A percentile compares a stretch with the other conserved stretches of the same genome.
These are phyloP conservation scores for Gymnorhina tibicen DNA, from an alignment of 2,113 vertebrate genomes.

Conservation along the genomic window DNA sequence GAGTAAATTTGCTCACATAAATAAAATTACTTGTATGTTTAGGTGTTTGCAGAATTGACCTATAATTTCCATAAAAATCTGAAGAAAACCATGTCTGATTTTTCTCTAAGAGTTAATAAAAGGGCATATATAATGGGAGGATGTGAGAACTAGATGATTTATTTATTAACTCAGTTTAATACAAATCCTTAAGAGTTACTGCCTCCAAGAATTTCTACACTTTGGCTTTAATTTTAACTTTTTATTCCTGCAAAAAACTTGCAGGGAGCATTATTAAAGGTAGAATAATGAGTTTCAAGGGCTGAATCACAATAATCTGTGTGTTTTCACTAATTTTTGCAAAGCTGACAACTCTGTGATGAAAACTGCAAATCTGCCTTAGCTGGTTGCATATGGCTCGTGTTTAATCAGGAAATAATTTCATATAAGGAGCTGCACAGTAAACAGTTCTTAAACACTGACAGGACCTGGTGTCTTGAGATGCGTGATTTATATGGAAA, in stretches of 20 bases:
- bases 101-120: background rate
- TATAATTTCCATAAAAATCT: background rate
- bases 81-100: background rate
- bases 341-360: conserved; percentile 14
- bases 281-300: background rate
- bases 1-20: background rate
- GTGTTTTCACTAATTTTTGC: conserved; percentile 22
- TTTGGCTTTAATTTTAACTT: background rate
- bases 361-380: conserved; percentile 13
- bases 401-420: background rate
- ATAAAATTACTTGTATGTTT: background rate
- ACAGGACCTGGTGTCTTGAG: background rate
- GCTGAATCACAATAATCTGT: background rate
- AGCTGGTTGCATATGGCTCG: background rate
- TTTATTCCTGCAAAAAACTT: background rate
- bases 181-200: background rate
- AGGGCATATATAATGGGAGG: background rate
- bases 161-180: conserved; percentile 1
- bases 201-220: background rate
- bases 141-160: background rate
- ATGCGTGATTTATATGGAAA: background rate
- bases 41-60: background rate
- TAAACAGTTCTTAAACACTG: background rate
- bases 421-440: background rate
- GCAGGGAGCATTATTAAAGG: background rate